Conservation (phyloP, 2,797 vertebrate genomes). For the Apodemus agrarius region DNA sequence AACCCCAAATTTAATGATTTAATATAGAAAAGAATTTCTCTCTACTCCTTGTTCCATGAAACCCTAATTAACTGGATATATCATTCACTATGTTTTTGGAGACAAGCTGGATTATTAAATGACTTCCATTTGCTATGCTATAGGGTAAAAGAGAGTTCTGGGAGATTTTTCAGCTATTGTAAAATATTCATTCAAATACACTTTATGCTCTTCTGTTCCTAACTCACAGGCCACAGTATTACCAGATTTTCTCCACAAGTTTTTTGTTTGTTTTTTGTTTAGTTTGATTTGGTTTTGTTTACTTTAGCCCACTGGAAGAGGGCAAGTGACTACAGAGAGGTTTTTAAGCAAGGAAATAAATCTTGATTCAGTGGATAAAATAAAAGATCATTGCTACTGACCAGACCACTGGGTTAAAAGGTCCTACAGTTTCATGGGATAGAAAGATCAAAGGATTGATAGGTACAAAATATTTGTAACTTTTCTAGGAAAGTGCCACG, state of each 20-base stretch:
- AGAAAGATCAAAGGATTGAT: background rate
- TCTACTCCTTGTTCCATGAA: background rate
- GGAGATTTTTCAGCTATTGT: background rate
- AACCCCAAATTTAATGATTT: background rate
- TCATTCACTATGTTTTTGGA: background rate
- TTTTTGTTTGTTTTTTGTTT: no score
- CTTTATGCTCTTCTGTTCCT: background rate
- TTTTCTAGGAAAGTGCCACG: background rate
- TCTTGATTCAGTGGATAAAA: background rate
- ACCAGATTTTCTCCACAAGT: background rate
- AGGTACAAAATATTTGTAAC: background rate
- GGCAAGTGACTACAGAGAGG: background rate
- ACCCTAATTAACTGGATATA: background rate
- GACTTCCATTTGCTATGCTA: background rate
- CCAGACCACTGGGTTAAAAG: background rate
- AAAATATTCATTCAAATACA: background rate
- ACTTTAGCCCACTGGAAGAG: background rate
- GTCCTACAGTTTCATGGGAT: background rate
- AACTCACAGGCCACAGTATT: background rate
- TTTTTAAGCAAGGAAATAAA: background rate
- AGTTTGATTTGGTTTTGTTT: no score
- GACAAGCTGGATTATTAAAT: background rate
- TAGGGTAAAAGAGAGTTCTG: background rate
- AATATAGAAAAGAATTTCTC: background rate
- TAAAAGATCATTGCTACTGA: background rate